Base-by-base conservation (phyloP, 2,797 vertebrate species). In the Myotis pilosus region DNA sequence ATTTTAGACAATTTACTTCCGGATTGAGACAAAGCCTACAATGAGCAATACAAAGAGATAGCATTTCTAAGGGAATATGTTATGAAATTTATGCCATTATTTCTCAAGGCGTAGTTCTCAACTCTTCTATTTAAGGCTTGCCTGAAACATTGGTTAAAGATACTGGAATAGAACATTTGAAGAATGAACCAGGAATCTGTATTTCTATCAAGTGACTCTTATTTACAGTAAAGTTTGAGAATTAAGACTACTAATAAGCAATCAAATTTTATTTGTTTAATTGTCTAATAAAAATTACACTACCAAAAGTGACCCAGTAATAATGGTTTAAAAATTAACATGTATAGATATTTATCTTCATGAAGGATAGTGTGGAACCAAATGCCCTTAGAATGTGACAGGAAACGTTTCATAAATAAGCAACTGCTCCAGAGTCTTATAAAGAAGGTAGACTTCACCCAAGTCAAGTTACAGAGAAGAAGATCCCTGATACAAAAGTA, bases 331-430 rank as follows among this genome's bases (percentile, higher is more conserved):
- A 89, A 85, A 76, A 55, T 22, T 28, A 7, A 84, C 84, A 75
- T 62, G 25, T 74, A 6, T 11, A 60, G 80, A 51, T 69, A 71
- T 76, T 85, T 47, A 79, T 36, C 44, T 79, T 51, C 66, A 44
- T 30, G 51, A 89, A 85, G 22, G 15, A 51, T 16, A 38, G 30
- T 69, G 23, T 62, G 78, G n/a, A 95, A 30, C 19, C 15, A 38
- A 69, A 87, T 53, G 7, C 8, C 8, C 44, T 76, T 47, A 69
- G 41, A 89, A 85, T 71, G 17, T 55, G 20, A 68, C 68, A 71
- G 64, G 85, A 89, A 75, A 75, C 76, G 22, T 64, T 41, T 69
- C 38, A 69, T 81, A 81, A 87, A 22, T 74, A 94, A 92, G 38
- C 33, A 81, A 55, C 20, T 76, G 5, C n/a, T 53, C 51, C 68